Evolutionary conservation across 1,140 invertebrate species (phyloP).

Genomic region (Antheraea mylitta): DNA sequence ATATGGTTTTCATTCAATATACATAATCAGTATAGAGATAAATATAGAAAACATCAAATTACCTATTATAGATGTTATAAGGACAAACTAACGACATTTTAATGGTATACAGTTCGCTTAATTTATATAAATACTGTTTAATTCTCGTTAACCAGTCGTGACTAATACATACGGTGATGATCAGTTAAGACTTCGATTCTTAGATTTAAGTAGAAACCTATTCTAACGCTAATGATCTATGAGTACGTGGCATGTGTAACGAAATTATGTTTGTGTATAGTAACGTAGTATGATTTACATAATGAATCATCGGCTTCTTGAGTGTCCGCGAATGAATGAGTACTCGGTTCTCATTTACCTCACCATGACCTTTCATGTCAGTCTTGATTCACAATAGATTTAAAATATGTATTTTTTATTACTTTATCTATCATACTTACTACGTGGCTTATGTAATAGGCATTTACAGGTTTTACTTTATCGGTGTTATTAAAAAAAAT

Average conservation of each 20-base stretch:
- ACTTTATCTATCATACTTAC: background rate
- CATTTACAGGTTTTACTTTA: no score
- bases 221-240: slow-evolving; percentile 12
- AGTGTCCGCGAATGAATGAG: slow-evolving; percentile 42
- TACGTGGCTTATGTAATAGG: background rate
- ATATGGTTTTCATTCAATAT: no score
- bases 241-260: background rate
- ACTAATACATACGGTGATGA: background rate
- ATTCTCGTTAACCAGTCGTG: background rate
- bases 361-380: slow-evolving; percentile 33
- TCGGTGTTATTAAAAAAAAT: no score
- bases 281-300: slow-evolving; percentile 34
- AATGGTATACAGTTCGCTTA: background rate
- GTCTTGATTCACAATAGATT: background rate
- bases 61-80: background rate
- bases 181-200: slow-evolving; percentile 6
- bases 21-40: no score
- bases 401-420: background rate
- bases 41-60: no score
- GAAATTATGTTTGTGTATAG: slow-evolving; percentile 16
- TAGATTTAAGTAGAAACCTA: background rate
- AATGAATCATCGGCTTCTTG: slow-evolving; percentile 27
- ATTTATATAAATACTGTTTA: background rate
- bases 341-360: slow-evolving; percentile 41
- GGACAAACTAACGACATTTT: slow-evolving; percentile 7